Percentiles rank a stretch among this genome's conserved stretches.
phyloP scores from a whole-genome alignment of 2,113 vertebrate species.

The Gymnorhina tibicen region DNA sequence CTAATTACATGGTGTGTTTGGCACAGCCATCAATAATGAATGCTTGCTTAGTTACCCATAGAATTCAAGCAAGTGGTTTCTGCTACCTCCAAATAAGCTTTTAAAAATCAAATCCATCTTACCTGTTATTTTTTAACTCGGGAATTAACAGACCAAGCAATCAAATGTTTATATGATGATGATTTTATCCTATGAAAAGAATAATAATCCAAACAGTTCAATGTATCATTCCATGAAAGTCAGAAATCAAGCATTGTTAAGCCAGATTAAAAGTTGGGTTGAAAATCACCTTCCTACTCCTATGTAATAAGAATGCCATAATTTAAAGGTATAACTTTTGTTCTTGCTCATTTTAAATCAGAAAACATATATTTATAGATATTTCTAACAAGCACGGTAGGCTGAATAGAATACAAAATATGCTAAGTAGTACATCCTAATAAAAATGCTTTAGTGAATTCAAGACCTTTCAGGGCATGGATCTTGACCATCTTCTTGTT shows the following conservation, averaged over 20 bases:
- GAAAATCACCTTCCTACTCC: background rate
- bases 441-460: background rate
- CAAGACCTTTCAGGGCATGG: background rate
- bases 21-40: background rate
- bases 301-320: background rate
- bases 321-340: background rate
- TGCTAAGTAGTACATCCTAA: background rate
- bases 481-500: background rate
- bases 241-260: background rate
- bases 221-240: background rate
- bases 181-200: background rate
- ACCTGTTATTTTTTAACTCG: background rate
- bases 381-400: background rate
- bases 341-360: background rate
- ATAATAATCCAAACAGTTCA: background rate
- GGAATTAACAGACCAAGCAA: slow-evolving; percentile 2
- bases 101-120: slow-evolving; percentile 9
- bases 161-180: background rate
- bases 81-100: background rate
- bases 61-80: background rate
- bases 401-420: background rate
- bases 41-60: background rate
- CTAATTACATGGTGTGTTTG: background rate
- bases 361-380: background rate
- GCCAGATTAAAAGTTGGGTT: background rate